Evolutionary conservation across 1,140 invertebrate genomes (phyloP), one percentile per base, ranked within the genome.

Genomic region (Chlorops oryzae): DNA sequence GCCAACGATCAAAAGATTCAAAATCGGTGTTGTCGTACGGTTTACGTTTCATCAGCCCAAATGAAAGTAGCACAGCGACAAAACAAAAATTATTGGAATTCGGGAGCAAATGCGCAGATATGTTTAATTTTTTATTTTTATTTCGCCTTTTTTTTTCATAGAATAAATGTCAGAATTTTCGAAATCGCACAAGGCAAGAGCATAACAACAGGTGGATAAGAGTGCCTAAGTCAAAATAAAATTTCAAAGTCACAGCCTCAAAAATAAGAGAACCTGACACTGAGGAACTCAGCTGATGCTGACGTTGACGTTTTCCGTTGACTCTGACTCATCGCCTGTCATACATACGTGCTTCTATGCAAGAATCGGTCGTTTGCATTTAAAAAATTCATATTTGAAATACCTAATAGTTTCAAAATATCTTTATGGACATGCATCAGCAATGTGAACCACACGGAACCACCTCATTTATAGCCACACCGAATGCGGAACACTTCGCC

Each of bases 351-450:
- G n/a, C n/a, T n/a, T n/a, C n/a, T 21, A 20, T 3, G 17, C 1
- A 18, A 35, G 20, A 18, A 37, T 27, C 10, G 21, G 39, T n/a
- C 22, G 39, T 41, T 23, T 22, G n/a, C 44, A 27, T 24, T 34
- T 23, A 43, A 21, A 45, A 20, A 38, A 47, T 40, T 53, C 51
- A 21, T 45, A 53, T 38, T 44, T 49, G 51, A n/a, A n/a, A n/a
- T n/a, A n/a, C n/a, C n/a, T n/a, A n/a, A n/a, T n/a, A n/a, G n/a
- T n/a, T n/a, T n/a, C n/a, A n/a, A n/a, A n/a, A n/a, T n/a, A n/a
- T n/a, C n/a, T 48, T 48, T 49, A 47, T 53, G 40, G 46, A 53
- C 22, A 53, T 48, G 46, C 51, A 44, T 6, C 51, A 42, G 17
- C 22, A 23, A 13, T 40, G 38, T 9, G 28, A 35, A 50, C 24